Conservation (phyloP, 2,888 invertebrate species). For the Macrophya alboannulata region DNA sequence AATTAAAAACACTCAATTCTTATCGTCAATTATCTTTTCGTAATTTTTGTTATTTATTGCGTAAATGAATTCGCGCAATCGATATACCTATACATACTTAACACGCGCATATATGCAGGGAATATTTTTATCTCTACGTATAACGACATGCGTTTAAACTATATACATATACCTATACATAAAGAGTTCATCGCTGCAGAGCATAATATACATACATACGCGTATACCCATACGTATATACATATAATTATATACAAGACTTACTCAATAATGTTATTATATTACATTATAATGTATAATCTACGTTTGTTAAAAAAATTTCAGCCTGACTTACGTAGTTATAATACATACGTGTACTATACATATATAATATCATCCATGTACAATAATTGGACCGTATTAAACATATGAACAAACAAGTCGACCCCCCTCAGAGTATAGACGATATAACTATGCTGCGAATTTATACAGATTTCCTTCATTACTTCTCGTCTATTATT, state of each 20-base stretch:
- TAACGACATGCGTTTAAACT: background rate
- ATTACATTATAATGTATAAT: background rate
- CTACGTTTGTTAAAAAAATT: background rate
- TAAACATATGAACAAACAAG: background rate
- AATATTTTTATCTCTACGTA: too few species aligned
- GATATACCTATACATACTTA: too few species aligned
- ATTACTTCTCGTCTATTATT: conserved; percentile 32
- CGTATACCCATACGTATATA: too few species aligned
- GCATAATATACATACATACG: background rate
- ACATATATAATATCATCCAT: background rate
- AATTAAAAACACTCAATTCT: too few species aligned
- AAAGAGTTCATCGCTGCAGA: background rate
- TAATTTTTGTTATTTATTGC: too few species aligned
- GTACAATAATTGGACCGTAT: background rate
- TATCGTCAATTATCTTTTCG: too few species aligned
- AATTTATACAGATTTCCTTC: background rate
- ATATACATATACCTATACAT: background rate
- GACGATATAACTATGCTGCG: background rate
- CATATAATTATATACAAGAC: background rate
- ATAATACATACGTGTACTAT: background rate
- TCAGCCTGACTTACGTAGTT: background rate
- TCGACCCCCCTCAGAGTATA: background rate
- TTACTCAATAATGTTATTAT: conserved; percentile 1
- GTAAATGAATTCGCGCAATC: too few species aligned
- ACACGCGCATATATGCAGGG: too few species aligned